These are phyloP conservation scores for Hemicordylus capensis DNA, from an alignment of 2,113 vertebrate species.

Conservation along the genomic window DNA sequence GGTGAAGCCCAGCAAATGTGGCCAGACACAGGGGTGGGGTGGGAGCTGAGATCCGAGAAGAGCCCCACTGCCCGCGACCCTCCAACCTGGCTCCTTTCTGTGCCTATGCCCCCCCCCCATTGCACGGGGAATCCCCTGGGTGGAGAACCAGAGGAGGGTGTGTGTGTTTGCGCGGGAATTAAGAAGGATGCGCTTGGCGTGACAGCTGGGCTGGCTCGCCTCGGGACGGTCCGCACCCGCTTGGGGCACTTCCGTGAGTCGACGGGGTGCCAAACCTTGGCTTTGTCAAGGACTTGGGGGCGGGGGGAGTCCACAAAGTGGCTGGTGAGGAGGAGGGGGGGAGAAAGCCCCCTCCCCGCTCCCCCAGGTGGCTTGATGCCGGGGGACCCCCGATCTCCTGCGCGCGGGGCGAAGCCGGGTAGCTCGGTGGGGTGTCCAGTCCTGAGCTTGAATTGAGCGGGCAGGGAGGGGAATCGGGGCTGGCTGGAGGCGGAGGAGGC, in stretches of 20 bases:
- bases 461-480: background rate
- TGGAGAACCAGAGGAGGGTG: no score
- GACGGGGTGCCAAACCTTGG: background rate
- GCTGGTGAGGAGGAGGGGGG: background rate
- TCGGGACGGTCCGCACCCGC: background rate
- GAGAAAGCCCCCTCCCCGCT: background rate
- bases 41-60: background rate
- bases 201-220: background rate
- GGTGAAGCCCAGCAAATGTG: background rate
- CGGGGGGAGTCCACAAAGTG: no score
- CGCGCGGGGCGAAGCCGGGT: background rate
- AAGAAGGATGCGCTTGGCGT: background rate
- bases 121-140: no score
- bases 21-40: background rate
- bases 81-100: background rate
- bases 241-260: background rate
- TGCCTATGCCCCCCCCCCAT: no score
- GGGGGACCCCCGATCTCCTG: background rate
- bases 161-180: no score
- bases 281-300: background rate
- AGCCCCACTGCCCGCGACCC: fast-evolving
- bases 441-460: background rate
- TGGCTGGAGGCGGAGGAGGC: background rate
- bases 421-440: no score
- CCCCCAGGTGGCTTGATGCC: no score